phyloP scores from a whole-genome alignment of 2,113 vertebrate species.

The Bubo blakistoni region DNA sequence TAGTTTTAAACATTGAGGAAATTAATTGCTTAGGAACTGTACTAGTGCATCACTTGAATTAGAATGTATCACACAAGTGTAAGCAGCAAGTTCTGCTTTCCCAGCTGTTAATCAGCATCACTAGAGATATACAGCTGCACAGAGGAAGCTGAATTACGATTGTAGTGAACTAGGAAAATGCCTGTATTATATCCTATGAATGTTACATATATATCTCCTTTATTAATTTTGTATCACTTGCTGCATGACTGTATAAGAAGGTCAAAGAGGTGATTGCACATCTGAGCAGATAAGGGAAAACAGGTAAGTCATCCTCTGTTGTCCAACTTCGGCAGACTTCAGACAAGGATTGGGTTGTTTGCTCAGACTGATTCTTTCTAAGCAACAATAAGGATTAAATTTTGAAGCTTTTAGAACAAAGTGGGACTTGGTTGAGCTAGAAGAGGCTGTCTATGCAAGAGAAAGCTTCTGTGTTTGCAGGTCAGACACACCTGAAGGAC shows the following conservation, averaged over 20 bases:
- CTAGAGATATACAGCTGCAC: neutral
- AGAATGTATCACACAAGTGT: neutral
- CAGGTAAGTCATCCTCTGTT: neutral
- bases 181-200: neutral
- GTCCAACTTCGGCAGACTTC: neutral
- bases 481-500: neutral
- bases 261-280: neutral
- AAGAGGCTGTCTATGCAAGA: neutral
- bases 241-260: neutral
- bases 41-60: neutral
- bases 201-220: neutral
- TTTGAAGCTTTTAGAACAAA: neutral
- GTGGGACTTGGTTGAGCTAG: neutral
- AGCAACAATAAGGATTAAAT: neutral
- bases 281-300: neutral
- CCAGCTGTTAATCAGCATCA: neutral
- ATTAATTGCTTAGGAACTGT: neutral
- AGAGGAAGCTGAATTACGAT: neutral
- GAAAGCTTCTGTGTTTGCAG: neutral
- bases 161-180: neutral
- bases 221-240: neutral
- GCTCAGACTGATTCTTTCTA: neutral
- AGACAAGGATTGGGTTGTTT: neutral
- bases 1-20: neutral
- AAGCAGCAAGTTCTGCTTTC: constrained; percentile 7